Evolutionary conservation across 2,888 invertebrate genomes (phyloP), one percentile per base, ranked within the genome.

Genomic region (Osmoderma eremita): DNA sequence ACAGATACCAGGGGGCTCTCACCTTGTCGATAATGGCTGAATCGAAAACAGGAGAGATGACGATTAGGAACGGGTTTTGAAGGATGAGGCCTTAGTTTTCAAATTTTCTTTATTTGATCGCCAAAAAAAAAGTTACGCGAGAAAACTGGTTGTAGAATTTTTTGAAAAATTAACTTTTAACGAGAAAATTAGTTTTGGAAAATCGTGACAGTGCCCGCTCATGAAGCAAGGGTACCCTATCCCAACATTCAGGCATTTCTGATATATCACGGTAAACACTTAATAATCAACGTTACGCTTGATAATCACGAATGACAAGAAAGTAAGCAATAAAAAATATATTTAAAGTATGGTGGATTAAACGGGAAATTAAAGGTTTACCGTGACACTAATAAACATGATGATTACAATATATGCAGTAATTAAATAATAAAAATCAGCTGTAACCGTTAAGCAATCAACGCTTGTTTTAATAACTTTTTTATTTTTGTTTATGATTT

Each of bases 181-280:
- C n/a, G 20, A 20, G 48, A 48, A 17, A 48, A 48, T 18, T 42
- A 15, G 13, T 42, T 13, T 30, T 30, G 30, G 30, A 30, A 30
- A 30, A 30, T 20, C 10, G 4, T 79, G 78, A 77, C 78, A 79
- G 80, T 81, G 81, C 81, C 81, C 81, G 80, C 80, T 78, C 77
- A 77, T 80, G 80, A 82, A 82, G 82, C 82, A 92, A 92, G 93
- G 93, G 93, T 93, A 94, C 94, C 94, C 94, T 94, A 94, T 94
- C 94, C 94, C 94, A 94, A 94, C 94, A 94, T 94, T 94, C 94
- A 95, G 94, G 94, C 93, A 91, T 89, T 74, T 77, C 74, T 77
- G 72, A 74, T 71, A 69, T 71, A 24, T 63, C 54, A 63, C 62
- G 22, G 38, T 36, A 15, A 65, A 50, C 53, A 63, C 48, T 24